Evolutionary conservation across 2,113 vertebrate genomes (phyloP).

Genomic region (Nothocercus nigrocapillus): DNA sequence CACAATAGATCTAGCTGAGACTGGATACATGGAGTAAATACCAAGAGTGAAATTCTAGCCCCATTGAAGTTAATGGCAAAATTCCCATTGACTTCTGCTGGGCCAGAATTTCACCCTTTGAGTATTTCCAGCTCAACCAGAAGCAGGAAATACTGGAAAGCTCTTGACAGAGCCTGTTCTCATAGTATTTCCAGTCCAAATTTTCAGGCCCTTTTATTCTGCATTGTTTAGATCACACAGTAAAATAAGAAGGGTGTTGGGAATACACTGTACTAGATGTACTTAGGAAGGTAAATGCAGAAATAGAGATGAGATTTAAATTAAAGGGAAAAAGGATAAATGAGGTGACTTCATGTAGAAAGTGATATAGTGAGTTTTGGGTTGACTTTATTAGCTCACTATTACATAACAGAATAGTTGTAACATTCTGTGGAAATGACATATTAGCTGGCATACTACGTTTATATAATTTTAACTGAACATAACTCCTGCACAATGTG

Average conservation of each 20-base stretch:
- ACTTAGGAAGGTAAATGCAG: conserved; percentile 36
- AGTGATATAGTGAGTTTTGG: conserved; percentile 67
- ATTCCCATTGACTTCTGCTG: conserved; percentile 54
- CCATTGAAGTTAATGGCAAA: conserved; percentile 63
- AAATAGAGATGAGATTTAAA: conserved; percentile 68
- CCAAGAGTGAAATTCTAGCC: conserved; percentile 57
- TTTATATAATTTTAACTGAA: conserved; percentile 73
- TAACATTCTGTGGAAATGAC: conserved; percentile 68
- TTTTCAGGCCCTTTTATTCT: conserved; percentile 38
- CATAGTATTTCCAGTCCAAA: conserved; percentile 53
- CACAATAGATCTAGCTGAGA: conserved; percentile 55
- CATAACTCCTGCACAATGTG: conserved; percentile 66
- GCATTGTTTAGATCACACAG: conserved; percentile 52
- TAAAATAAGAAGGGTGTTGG: conserved; percentile 65
- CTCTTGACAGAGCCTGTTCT: conserved; percentile 65
- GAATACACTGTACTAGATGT: conserved; percentile 47
- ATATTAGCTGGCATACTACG: conserved; percentile 52
- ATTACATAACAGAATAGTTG: conserved; percentile 70
- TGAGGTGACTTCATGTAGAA: conserved; percentile 55
- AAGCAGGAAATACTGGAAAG: conserved; percentile 69
- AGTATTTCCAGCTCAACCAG: conserved; percentile 65
- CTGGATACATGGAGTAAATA: conserved; percentile 52
- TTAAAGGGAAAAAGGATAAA: conserved; percentile 60
- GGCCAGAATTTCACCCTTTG: conserved; percentile 53
- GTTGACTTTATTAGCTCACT: conserved; percentile 71